A percentile compares a stretch with the other conserved stretches of the same genome.
Conservation (phyloP, 2,888 invertebrate species). For the Reticulitermes lucifugus region DNA sequence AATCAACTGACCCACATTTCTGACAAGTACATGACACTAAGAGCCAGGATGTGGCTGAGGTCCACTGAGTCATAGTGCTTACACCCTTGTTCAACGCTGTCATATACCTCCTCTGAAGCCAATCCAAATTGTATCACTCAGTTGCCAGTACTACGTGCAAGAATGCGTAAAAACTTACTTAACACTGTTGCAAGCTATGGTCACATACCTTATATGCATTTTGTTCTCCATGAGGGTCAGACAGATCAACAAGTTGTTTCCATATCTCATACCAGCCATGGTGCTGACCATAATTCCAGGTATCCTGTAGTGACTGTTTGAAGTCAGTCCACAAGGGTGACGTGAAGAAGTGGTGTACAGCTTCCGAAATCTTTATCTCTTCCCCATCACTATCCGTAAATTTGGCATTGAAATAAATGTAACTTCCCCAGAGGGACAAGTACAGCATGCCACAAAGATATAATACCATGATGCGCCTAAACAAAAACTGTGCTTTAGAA, state of each 20-base stretch:
- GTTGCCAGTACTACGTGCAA: too few relatives aligned
- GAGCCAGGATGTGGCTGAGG: too few relatives aligned
- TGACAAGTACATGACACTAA: too few relatives aligned
- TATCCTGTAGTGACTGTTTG: slow-evolving; percentile 77
- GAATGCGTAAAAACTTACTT: background rate
- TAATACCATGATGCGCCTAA: slow-evolving; percentile 72
- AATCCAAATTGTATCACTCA: too few relatives aligned
- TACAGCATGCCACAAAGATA: slow-evolving; percentile 75
- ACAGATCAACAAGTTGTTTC: slow-evolving; percentile 85
- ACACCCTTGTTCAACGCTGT: too few relatives aligned
- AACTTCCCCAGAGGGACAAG: slow-evolving; percentile 79
- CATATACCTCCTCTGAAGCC: too few relatives aligned
- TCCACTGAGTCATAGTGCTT: too few relatives aligned
- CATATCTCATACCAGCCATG: slow-evolving; percentile 92
- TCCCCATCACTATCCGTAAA: slow-evolving; percentile 88
- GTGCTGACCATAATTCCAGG: slow-evolving; percentile 82
- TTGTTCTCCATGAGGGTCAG: slow-evolving; percentile 92
- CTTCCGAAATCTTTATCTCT: slow-evolving; percentile 88
- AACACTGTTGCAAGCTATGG: background rate
- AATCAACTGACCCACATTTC: too few relatives aligned
- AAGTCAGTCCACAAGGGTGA: slow-evolving; percentile 89
- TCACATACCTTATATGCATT: slow-evolving; percentile 82
- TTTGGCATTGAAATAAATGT: slow-evolving; percentile 89
- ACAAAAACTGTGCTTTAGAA: slow-evolving; percentile 44
- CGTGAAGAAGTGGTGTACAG: slow-evolving; percentile 88